A percentile compares a stretch with the other conserved stretches of the same genome.
phyloP scores from a whole-genome alignment of 2,888 invertebrate genomes.

The Marasmarcha lunaedactyla region DNA sequence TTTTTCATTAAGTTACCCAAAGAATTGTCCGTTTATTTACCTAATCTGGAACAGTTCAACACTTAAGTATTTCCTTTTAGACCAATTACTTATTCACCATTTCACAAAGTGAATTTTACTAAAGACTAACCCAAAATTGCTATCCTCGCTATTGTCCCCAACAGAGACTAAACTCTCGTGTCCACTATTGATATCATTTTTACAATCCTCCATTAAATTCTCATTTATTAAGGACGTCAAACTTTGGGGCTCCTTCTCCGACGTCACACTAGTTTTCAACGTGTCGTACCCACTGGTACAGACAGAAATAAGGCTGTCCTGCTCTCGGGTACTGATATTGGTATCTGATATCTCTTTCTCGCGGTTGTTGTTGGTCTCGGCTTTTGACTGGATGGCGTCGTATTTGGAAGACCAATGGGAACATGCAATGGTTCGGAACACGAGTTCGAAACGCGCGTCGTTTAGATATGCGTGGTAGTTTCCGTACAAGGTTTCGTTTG shows the following conservation, averaged over 20 bases:
- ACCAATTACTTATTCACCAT: too few relatives aligned
- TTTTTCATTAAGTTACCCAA: too few relatives aligned
- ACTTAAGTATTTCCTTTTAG: too few relatives aligned
- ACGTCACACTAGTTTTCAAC: slow-evolving; percentile 34
- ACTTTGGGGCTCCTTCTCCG: slow-evolving; percentile 43
- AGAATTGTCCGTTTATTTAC: too few relatives aligned
- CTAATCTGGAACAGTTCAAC: too few relatives aligned
- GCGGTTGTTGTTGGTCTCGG: slow-evolving; percentile 48
- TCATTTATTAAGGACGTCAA: slow-evolving; percentile 39
- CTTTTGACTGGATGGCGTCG: slow-evolving; percentile 70
- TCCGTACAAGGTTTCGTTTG: slow-evolving; percentile 77
- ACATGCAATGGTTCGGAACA: slow-evolving; percentile 80
- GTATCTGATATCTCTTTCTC: slow-evolving; percentile 32
- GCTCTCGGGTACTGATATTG: slow-evolving; percentile 34
- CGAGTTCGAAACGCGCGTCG: slow-evolving; percentile 84
- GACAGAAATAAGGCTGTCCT: slow-evolving; percentile 52
- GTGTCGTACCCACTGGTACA: slow-evolving; percentile 60
- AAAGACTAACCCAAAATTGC: too few relatives aligned
- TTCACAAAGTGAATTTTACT: too few relatives aligned
- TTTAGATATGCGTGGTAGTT: slow-evolving; percentile 89
- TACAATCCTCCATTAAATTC: slow-evolving; percentile 25
- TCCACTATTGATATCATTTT: slow-evolving; percentile 72
- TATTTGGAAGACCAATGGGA: slow-evolving; percentile 84
- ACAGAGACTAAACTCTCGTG: slow-evolving; percentile 68
- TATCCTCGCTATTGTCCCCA: slow-evolving; percentile 73